Conservation (phyloP, 2,888 invertebrate species). For the Tipula helvola region DNA sequence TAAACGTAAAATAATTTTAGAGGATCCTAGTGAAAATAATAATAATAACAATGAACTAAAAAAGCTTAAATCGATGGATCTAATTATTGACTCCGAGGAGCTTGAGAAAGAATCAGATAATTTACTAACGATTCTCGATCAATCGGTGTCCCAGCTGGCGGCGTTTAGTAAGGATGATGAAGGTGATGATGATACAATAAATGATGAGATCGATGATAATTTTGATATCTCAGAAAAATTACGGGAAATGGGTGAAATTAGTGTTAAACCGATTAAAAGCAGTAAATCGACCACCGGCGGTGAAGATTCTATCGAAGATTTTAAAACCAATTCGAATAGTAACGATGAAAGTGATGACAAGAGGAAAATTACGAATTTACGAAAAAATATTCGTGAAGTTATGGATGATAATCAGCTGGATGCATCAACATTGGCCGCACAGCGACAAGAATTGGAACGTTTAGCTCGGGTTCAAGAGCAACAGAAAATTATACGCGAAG, state of each 20-base stretch:
- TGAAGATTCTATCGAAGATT: slow-evolving; percentile 34
- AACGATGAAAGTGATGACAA: slow-evolving; percentile 20
- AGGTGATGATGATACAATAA: not conserved
- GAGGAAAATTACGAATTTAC: slow-evolving; percentile 42
- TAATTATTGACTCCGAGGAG: not conserved
- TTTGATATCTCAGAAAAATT: slow-evolving; percentile 48
- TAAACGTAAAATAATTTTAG: not conserved
- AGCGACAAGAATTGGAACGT: slow-evolving; percentile 84
- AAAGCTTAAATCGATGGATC: not conserved
- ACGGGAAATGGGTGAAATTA: slow-evolving; percentile 48
- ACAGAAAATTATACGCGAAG: slow-evolving; percentile 68
- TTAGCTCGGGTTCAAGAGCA: slow-evolving; percentile 74
- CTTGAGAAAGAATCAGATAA: not conserved
- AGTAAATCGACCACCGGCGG: slow-evolving; percentile 12
- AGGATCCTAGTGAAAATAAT: not conserved
- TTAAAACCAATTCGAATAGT: slow-evolving; percentile 31
- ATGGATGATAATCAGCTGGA: slow-evolving; percentile 89
- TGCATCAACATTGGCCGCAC: slow-evolving; percentile 82
- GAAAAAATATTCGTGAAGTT: slow-evolving; percentile 83
- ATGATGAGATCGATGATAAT: slow-evolving; percentile 24
- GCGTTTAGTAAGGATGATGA: not conserved
- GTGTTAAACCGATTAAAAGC: slow-evolving; percentile 33
- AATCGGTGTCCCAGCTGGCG: not conserved
- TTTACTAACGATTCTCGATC: not conserved
- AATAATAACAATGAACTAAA: not conserved